Base-by-base conservation (phyloP, 2,888 invertebrate genomes). In the Schizaphis graminum region DNA sequence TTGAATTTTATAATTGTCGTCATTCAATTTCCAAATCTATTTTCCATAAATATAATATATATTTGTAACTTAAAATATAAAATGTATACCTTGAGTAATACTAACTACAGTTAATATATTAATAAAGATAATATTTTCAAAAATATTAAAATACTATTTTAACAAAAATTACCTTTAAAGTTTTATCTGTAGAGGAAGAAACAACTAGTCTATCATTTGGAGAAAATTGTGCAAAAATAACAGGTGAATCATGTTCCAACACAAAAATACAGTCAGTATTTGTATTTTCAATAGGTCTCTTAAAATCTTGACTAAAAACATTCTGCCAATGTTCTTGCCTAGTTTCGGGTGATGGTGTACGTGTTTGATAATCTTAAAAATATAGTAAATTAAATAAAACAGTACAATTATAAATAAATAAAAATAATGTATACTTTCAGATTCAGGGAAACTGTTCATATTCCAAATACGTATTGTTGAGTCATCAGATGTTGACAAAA, bases 401-500 rank as follows among this genome's bases (percentile, higher is more conserved):
- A 90, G 67, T 28, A 28, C 53, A 44, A 8, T 47, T 44, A 56
- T 44, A n/a, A 7, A 44, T 35, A 35, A 93, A 93, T 53, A 13
- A 91, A 35, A 87, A 49, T 21, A 56, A 85, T 94, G 61, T 57
- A 41, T 94, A 94, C 94, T 61, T 56, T 86, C n/a, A 86, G 41
- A 67, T 56, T 91, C 61, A n/a, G 91, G 56, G 41, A 87, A 89
- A 41, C 57, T 91, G 26, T 94, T 61, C 67, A 94, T 26, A 77
- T 89, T 92, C 95, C 95, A 95, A 86, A 95, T 91, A 26, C 91
- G 67, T 53, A 95, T 93, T 24, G 89, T 91, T n/a, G 67, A 53
- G 47, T 94, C 95, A 86, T 94, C 91, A 47, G 94, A 94, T 28
- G 95, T 91, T 21, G 95, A 95, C 77, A 95, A 86, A 94, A 95